A percentile compares a stretch with the other conserved stretches of the same genome.
Evolutionary conservation across 2,797 vertebrate species (phyloP).

Genomic region (Etheostoma nigrum): DNA sequence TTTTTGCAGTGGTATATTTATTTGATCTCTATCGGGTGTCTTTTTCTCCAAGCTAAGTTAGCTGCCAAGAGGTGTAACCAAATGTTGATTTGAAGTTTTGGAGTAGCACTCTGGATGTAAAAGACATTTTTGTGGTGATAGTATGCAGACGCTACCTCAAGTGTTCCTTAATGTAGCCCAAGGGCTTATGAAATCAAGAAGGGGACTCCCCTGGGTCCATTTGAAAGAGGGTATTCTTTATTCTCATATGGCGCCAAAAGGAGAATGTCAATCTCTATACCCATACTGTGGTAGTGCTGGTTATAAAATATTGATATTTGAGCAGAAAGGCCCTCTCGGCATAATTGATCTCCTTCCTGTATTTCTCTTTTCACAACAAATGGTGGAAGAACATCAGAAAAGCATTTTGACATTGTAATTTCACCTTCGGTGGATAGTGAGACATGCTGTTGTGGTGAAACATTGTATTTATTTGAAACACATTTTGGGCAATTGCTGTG

Average conservation of each 20-base stretch:
- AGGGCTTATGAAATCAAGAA: slow-evolving; percentile 53
- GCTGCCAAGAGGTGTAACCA: slow-evolving; percentile 30
- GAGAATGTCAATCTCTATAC: slow-evolving; percentile 36
- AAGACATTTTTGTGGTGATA: slow-evolving; percentile 35
- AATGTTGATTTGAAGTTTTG: slow-evolving; percentile 44
- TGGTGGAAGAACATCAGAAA: neutral
- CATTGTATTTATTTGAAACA: slow-evolving; percentile 28
- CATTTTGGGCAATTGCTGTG: neutral
- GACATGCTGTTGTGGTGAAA: slow-evolving; percentile 1
- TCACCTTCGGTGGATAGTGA: neutral
- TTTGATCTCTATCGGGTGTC: slow-evolving; percentile 54
- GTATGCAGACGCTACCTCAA: slow-evolving; percentile 39
- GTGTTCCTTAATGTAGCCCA: slow-evolving; percentile 42
- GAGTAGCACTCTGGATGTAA: neutral
- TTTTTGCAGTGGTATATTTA: slow-evolving; percentile 39
- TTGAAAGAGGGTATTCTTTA: slow-evolving; percentile 59
- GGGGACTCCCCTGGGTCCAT: slow-evolving; percentile 53
- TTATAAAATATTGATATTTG: slow-evolving; percentile 71
- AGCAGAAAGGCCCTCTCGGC: slow-evolving; percentile 29
- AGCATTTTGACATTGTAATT: neutral
- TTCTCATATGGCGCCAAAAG: slow-evolving; percentile 33
- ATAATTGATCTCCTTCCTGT: slow-evolving; percentile 49
- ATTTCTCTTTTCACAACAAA: slow-evolving; percentile 1
- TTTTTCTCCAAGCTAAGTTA: slow-evolving; percentile 30
- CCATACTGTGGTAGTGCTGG: slow-evolving; percentile 1